A percentile compares a stretch with the other conserved stretches of the same genome.
phyloP scores from a whole-genome alignment of 1,140 invertebrate species.

The Homalodisca vitripennis region DNA sequence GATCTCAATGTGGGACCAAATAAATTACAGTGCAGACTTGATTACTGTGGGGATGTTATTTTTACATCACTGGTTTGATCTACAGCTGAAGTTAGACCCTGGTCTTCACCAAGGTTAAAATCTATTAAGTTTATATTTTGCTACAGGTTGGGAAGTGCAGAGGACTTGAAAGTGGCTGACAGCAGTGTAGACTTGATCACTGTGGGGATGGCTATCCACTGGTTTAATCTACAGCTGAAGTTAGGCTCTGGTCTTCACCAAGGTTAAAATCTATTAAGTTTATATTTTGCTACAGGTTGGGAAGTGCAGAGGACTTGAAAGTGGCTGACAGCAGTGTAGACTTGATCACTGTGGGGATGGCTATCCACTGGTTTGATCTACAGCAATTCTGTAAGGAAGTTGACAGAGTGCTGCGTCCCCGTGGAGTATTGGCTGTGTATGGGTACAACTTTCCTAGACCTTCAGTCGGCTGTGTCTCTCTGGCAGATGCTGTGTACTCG shows the following conservation, averaged over 20 bases:
- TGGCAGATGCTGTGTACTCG: slow-evolving; percentile 32
- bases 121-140: too few relatives aligned
- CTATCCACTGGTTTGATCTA: slow-evolving; percentile 54
- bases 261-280: too few relatives aligned
- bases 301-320: slow-evolving; percentile 46
- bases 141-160: slow-evolving; percentile 46
- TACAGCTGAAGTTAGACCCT: too few relatives aligned
- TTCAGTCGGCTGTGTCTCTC: slow-evolving; percentile 22
- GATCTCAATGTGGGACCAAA: too few relatives aligned
- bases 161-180: slow-evolving; percentile 44
- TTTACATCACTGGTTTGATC: too few relatives aligned
- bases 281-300: slow-evolving; percentile 42
- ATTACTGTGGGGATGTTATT: too few relatives aligned
- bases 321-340: slow-evolving; percentile 45
- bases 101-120: too few relatives aligned
- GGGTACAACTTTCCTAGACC: slow-evolving; percentile 43
- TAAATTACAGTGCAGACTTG: too few relatives aligned
- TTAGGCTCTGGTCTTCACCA: too few relatives aligned
- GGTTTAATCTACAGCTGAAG: slow-evolving; percentile 55
- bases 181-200: slow-evolving; percentile 49
- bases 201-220: slow-evolving; percentile 50
- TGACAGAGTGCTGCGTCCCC: slow-evolving; percentile 46
- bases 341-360: slow-evolving; percentile 48
- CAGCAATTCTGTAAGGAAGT: slow-evolving; percentile 51
- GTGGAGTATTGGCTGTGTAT: slow-evolving; percentile 49